Evolutionary conservation across 2,888 invertebrate genomes (phyloP).

Genomic region (Oligia latruncula): DNA sequence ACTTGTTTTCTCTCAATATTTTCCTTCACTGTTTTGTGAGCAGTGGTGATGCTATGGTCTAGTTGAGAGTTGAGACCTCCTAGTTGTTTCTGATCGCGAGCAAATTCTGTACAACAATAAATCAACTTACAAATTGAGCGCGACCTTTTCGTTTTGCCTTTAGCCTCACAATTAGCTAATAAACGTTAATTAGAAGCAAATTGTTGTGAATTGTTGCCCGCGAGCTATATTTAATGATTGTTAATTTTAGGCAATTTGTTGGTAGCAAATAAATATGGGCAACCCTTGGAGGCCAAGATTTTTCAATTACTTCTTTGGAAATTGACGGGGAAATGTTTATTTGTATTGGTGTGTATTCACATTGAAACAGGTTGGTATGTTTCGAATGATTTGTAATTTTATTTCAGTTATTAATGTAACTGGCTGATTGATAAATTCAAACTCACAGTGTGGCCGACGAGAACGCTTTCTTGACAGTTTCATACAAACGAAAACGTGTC

Average conservation of each 20-base stretch:
- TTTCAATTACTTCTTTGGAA: not conserved
- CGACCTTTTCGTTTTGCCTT: constrained; percentile 37
- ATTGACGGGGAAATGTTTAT: not conserved
- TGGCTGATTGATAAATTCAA: not conserved
- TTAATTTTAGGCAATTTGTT: constrained; percentile 48
- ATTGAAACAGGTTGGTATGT: not conserved
- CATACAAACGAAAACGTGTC: not conserved
- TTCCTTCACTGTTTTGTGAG: too few relatives aligned
- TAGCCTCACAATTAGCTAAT: constrained; percentile 37
- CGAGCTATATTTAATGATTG: constrained; percentile 46
- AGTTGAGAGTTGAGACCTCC: too few relatives aligned
- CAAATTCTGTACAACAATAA: constrained; percentile 24
- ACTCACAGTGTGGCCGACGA: not conserved
- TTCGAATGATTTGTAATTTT: not conserved
- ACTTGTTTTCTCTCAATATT: too few relatives aligned
- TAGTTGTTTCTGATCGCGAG: not conserved
- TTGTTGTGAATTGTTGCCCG: constrained; percentile 53
- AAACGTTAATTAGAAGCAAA: constrained; percentile 53
- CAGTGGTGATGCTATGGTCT: too few relatives aligned
- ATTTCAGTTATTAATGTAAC: not conserved
- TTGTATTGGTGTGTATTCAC: not conserved
- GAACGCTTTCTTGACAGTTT: not conserved
- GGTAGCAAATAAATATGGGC: constrained; percentile 44
- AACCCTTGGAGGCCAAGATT: constrained; percentile 11
- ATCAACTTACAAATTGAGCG: constrained; percentile 45